A percentile compares a stretch with the other conserved stretches of the same genome.
Conservation (phyloP, 2,888 invertebrate genomes). For the Brenthis ino region DNA sequence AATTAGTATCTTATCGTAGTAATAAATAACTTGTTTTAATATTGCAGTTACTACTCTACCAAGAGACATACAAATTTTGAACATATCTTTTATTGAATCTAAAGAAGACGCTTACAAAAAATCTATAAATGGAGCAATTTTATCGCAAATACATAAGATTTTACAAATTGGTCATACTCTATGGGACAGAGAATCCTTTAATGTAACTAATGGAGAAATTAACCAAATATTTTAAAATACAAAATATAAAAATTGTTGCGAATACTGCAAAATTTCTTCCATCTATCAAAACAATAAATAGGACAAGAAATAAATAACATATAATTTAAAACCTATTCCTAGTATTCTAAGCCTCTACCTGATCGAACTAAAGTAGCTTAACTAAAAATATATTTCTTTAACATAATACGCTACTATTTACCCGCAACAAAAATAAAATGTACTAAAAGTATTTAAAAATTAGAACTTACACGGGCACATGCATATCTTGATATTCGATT, state of each 20-base stretch:
- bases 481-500: too few relatives aligned
- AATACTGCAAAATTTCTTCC: too few relatives aligned
- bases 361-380: too few relatives aligned
- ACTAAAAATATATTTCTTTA: too few relatives aligned
- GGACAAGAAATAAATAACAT: not conserved
- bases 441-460: too few relatives aligned
- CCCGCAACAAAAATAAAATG: too few relatives aligned
- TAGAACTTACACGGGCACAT: too few relatives aligned
- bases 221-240: conserved; percentile 4
- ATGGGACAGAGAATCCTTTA: conserved; percentile 43
- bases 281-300: too few relatives aligned
- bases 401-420: too few relatives aligned
- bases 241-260: not conserved
- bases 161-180: conserved; percentile 50
- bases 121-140: conserved; percentile 57
- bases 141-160: conserved; percentile 53
- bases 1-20: not conserved
- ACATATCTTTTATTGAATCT: conserved; percentile 41
- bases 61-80: conserved; percentile 46
- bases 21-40: not conserved
- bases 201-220: not conserved
- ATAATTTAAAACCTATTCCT: not conserved
- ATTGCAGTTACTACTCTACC: conserved; percentile 46
- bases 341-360: too few relatives aligned
- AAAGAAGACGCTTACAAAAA: conserved; percentile 36